Evolutionary conservation across 1,140 invertebrate species (phyloP).

Genomic region (Caenorhabditis briggsae): DNA sequence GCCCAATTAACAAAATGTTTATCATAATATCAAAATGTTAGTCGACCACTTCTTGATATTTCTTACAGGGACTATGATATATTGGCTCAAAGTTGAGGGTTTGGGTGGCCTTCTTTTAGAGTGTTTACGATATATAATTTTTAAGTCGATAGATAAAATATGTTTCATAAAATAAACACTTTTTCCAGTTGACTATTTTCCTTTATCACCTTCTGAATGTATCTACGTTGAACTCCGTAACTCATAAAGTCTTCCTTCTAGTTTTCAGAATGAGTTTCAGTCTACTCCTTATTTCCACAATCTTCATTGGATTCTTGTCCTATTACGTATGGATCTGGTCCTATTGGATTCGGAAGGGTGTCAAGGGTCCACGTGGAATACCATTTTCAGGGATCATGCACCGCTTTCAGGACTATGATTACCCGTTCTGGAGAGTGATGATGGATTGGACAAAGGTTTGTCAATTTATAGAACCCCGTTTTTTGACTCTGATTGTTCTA

Average conservation of each 20-base stretch:
- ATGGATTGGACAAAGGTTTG: constrained; percentile 37
- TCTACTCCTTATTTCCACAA: not conserved
- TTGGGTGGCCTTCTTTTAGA: no score
- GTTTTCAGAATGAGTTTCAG: not conserved
- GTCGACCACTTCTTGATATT: no score
- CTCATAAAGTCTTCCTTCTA: not conserved
- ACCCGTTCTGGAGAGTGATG: not conserved
- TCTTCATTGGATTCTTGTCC: not conserved
- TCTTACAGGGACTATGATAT: no score
- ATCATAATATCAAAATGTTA: no score
- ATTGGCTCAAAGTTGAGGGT: no score
- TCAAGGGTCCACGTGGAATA: not conserved
- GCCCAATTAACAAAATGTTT: no score
- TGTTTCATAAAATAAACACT: no score
- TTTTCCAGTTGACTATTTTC: not conserved
- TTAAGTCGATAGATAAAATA: no score
- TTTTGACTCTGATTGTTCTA: no score
- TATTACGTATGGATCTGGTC: constrained; percentile 12
- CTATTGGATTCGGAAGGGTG: constrained; percentile 13
- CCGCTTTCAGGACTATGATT: not conserved
- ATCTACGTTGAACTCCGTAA: not conserved
- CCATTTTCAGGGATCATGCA: not conserved
- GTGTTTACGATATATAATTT: no score
- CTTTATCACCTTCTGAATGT: no score
- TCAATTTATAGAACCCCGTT: no score